Evolutionary conservation across 2,113 vertebrate species (phyloP), one percentile per base, ranked within the genome.

Genomic region (Camelus bactrianus): DNA sequence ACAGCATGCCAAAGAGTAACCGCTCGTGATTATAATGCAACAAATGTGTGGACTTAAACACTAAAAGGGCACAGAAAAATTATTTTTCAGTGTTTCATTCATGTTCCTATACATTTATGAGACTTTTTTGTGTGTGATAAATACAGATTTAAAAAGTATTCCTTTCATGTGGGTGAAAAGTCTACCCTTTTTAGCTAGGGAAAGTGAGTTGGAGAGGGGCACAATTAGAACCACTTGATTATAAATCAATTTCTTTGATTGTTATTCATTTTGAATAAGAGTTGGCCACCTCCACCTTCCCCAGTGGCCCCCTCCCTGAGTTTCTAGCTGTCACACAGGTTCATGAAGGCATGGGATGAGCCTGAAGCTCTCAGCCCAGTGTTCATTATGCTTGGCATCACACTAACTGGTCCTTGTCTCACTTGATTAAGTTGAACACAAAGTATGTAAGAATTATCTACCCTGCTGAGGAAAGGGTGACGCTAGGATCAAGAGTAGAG

Each of bases 41-140:
- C 38, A 80, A 67, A 69, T 72, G 4, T 67, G 16, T 83, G 13
- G 11, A 17, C 17, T 5, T 48, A 80, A 30, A 65, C 22, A 54
- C 15, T 35, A 58, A 56, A 54, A 9, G 26, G 22, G 35, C 46
- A 32, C 11, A 42, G 28, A 32, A 83, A 92, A 14, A 17, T n/a
- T 32, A 56, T 56, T 73, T 42, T 95, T 76, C 38, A 91, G 12
- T 10, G 56, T 89, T 77, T 75, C 3, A 85, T 85, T 82, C 10
- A 58, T 5, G 38, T 32, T 58, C 17, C 17, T 19, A 35, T 52
- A 60, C 6, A 26, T 54, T 80, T 70, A 54, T 65, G 56, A 81
- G n/a, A 76, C 1, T 10, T 87, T 14, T 52, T 5, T 72, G 12
- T 69, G 5, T 64, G 12, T 81, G 58, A 69, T 52, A 92, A 69